Evolutionary conservation across 35 echinoderm and acorn worm genomes (phyloP).

Genomic region (Ophiothrix spiculata): DNA sequence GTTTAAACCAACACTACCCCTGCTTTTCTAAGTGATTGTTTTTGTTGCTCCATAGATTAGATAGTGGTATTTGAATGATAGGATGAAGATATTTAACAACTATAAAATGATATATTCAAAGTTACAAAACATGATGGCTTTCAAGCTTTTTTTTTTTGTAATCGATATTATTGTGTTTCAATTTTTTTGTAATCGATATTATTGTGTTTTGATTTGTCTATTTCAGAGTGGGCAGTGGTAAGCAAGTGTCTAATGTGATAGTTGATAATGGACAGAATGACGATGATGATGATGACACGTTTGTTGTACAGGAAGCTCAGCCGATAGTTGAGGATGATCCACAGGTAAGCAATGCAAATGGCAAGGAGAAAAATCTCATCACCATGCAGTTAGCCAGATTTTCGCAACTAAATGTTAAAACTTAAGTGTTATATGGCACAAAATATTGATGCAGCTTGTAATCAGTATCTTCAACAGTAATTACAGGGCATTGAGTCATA

Average conservation of each 20-base stretch:
- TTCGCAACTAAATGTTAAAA: no score
- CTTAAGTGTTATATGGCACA: no score
- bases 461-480: no score
- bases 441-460: no score
- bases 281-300: conserved; percentile 86
- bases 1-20: no score
- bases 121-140: not conserved
- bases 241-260: conserved; percentile 94
- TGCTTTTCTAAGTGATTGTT: no score
- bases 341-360: conserved; percentile 74
- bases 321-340: conserved; percentile 57
- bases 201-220: conserved; percentile 3
- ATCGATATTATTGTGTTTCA: no score
- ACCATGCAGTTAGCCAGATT: no score
- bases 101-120: not conserved
- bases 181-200: not conserved
- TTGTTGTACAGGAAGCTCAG: conserved; percentile 89
- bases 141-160: not conserved
- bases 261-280: conserved; percentile 91
- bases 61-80: not conserved
- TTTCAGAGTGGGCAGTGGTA: conserved; percentile 89
- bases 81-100: not conserved
- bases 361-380: no score
- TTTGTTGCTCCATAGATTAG: no score
- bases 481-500: no score